Evolutionary conservation across 2,888 invertebrate genomes (phyloP).

Genomic region (Eupithecia centaureata): DNA sequence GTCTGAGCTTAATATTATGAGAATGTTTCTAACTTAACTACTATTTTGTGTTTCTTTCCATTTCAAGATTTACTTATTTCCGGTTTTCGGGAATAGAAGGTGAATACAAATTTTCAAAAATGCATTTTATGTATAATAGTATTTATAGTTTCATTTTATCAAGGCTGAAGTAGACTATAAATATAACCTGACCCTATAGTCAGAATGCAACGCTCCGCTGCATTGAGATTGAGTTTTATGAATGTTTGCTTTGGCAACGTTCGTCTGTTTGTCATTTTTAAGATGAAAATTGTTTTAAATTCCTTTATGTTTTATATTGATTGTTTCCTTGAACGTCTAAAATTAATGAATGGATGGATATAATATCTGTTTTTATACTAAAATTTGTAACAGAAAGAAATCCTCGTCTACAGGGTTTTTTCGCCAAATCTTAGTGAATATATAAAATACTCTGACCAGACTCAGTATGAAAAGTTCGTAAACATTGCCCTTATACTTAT

Average conservation of each 20-base stretch:
- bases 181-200: constrained; percentile 5
- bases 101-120: too few relatives aligned
- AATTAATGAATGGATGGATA: too few relatives aligned
- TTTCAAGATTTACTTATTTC: background rate
- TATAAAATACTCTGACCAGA: too few relatives aligned
- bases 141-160: background rate
- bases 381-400: too few relatives aligned
- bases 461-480: too few relatives aligned
- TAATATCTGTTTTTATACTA: too few relatives aligned
- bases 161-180: background rate
- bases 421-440: too few relatives aligned
- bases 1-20: background rate
- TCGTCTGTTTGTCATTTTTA: background rate
- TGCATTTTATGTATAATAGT: too few relatives aligned
- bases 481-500: too few relatives aligned
- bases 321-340: background rate
- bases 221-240: constrained; percentile 16
- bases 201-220: constrained; percentile 7
- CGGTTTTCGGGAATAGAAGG: background rate
- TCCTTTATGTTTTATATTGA: background rate
- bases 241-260: constrained; percentile 13
- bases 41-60: background rate
- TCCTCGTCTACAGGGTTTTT: too few relatives aligned
- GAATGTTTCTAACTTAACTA: background rate
- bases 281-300: background rate